These are phyloP conservation scores for Pandion haliaetus DNA, from an alignment of 2,113 vertebrate species.

Conservation along the genomic window DNA sequence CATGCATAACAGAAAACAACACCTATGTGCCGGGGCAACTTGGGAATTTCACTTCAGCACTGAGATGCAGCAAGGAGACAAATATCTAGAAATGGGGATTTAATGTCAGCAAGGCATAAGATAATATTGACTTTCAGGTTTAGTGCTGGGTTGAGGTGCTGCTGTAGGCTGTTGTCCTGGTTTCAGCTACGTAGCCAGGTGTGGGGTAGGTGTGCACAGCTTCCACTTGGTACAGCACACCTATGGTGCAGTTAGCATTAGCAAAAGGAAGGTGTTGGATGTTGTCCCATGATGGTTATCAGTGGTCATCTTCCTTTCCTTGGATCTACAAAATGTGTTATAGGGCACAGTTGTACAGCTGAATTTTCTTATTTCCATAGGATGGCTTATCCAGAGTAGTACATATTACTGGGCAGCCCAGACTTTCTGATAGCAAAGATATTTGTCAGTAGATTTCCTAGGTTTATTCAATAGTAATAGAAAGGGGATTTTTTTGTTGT, in stretches of 20 bases:
- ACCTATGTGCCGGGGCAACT: not conserved
- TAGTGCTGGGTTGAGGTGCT: not conserved
- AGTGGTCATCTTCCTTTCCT: not conserved
- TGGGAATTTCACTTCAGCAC: not conserved
- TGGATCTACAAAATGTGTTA: not conserved
- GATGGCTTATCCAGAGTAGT: not conserved
- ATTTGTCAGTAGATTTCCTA: not conserved
- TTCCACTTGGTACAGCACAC: not conserved
- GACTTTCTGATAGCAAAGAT: not conserved
- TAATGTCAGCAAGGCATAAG: not conserved
- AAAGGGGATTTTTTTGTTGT: not conserved
- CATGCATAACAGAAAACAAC: not conserved
- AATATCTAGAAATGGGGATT: not conserved
- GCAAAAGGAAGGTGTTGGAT: not conserved
- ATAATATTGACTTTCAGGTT: not conserved
- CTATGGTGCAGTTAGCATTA: not conserved
- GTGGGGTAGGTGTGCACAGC: fast-evolving
- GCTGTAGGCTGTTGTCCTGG: too few relatives aligned
- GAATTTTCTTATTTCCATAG: not conserved
- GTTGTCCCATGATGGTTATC: not conserved
- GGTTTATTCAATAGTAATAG: not conserved
- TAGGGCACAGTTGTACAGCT: not conserved
- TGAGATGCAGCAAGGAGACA: not conserved
- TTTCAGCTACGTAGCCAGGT: fast-evolving
- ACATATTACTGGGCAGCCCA: not conserved